A percentile compares a stretch with the other conserved stretches of the same genome.
These are phyloP conservation scores for Tipula unca DNA, from an alignment of 2,888 invertebrate species.

Conservation along the genomic window DNA sequence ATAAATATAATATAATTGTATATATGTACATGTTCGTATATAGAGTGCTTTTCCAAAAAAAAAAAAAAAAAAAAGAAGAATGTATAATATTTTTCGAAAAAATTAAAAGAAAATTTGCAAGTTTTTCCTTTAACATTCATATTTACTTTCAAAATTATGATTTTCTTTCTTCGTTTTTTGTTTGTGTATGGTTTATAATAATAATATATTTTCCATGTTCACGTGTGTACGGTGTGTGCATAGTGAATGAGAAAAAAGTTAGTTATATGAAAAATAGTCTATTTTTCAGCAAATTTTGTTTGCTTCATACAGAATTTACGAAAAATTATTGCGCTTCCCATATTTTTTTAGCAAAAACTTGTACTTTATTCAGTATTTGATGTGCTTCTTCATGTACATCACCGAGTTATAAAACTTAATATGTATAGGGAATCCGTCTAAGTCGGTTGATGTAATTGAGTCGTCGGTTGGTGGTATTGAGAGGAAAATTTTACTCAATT, in stretches of 20 bases:
- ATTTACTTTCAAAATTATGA: neutral
- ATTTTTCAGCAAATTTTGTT: neutral
- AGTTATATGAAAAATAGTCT: neutral
- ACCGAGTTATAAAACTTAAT: neutral
- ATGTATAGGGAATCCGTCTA: neutral
- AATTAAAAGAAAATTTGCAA: neutral
- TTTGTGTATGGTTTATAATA: neutral
- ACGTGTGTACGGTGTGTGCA: neutral
- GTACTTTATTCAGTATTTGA: neutral
- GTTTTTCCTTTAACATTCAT: neutral
- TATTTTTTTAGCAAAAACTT: neutral
- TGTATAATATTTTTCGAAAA: neutral
- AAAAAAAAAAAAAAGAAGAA: neutral
- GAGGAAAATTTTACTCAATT: neutral
- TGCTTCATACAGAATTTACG: neutral
- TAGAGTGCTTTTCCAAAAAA: neutral
- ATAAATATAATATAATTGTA: neutral
- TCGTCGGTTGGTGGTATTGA: neutral
- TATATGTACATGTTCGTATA: neutral
- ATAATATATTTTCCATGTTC: neutral
- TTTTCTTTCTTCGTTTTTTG: neutral
- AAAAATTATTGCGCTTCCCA: neutral
- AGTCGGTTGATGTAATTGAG: neutral
- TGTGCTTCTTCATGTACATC: neutral
- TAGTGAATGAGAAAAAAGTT: neutral